Evolutionary conservation across 2,797 vertebrate genomes (phyloP).

Genomic region (Lepus oiostolus): DNA sequence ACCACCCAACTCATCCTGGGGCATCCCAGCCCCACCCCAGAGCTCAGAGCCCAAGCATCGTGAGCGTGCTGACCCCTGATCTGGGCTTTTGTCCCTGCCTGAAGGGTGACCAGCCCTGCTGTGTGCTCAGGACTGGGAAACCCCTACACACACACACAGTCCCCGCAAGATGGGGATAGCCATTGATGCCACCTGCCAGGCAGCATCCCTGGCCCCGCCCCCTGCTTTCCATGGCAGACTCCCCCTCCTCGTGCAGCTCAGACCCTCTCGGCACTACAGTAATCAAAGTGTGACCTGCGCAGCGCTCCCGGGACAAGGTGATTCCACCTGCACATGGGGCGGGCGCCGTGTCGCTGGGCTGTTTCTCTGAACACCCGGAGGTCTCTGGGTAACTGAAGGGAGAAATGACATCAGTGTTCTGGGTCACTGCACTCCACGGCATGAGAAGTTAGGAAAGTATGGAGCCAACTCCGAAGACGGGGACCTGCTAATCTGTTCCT

Average conservation of each 20-base stretch:
- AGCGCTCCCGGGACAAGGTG: not conserved
- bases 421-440: not conserved
- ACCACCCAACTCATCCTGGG: not conserved
- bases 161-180: rapidly evolving
- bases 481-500: not conserved
- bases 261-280: not conserved
- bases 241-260: not conserved
- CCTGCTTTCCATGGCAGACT: not conserved
- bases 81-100: not conserved
- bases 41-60: not conserved
- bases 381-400: constrained; percentile 42
- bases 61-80: not conserved
- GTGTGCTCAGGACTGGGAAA: not conserved
- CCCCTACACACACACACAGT: too few species aligned
- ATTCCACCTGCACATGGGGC: rapidly evolving
- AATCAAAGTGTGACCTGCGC: not conserved
- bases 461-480: rapidly evolving
- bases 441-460: not conserved
- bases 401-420: not conserved
- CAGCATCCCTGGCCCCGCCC: not conserved
- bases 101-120: not conserved
- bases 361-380: constrained; percentile 35
- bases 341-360: not conserved
- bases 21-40: not conserved
- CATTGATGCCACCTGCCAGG: not conserved